Evolutionary conservation across 2,113 vertebrate species (phyloP).

Genomic region (Poicephalus gulielmi): DNA sequence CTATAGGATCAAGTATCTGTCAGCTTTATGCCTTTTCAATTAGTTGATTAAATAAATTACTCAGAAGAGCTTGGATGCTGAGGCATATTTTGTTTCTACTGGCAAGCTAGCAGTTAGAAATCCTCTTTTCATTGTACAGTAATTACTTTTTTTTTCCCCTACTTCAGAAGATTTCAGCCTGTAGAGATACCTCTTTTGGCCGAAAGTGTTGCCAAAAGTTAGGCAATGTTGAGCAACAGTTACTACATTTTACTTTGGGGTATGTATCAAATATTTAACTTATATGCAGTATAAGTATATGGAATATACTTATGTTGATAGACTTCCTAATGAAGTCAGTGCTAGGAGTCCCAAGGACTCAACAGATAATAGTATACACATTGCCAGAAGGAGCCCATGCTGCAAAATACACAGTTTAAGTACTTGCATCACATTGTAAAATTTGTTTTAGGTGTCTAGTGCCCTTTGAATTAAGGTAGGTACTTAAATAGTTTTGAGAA

Average conservation of each 20-base stretch:
- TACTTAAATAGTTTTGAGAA: not conserved
- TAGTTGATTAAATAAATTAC: conserved; percentile 30
- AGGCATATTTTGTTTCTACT: not conserved
- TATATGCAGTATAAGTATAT: not conserved
- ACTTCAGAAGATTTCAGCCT: not conserved
- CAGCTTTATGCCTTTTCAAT: conserved; percentile 7
- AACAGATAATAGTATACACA: not conserved
- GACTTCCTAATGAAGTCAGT: not conserved
- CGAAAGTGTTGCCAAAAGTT: not conserved
- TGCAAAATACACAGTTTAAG: not conserved
- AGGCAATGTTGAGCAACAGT: not conserved
- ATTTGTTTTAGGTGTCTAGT: not conserved
- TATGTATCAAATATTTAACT: not conserved
- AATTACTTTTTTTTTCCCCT: not conserved
- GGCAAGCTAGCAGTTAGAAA: not conserved
- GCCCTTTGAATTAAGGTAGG: not conserved
- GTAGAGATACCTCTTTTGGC: not conserved
- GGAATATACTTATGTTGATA: not conserved
- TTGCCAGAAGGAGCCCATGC: not conserved
- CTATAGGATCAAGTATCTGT: not conserved
- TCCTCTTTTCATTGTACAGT: not conserved
- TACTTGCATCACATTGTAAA: not conserved
- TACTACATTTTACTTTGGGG: not conserved
- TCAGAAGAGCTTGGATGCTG: not conserved
- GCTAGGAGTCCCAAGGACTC: not conserved